A percentile compares a stretch with the other conserved stretches of the same genome.
phyloP scores from a whole-genome alignment of 2,888 invertebrate species.

The Sepioteuthis lessoniana region DNA sequence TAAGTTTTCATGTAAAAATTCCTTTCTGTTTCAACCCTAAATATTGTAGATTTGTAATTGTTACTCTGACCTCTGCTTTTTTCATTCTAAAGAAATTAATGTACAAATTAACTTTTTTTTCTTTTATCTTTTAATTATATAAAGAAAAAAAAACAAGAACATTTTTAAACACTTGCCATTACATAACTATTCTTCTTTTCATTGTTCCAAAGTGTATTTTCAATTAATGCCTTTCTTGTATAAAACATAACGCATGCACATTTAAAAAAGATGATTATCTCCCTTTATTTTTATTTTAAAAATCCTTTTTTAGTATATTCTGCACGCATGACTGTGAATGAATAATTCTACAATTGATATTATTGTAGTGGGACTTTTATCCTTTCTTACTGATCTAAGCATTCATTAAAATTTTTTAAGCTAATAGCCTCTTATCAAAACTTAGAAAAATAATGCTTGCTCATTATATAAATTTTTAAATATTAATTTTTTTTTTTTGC shows the following conservation, averaged over 20 bases:
- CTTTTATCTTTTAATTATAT: no score
- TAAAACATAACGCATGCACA: not conserved
- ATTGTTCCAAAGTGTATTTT: not conserved
- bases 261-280: not conserved
- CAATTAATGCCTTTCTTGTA: not conserved
- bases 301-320: not conserved
- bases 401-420: not conserved
- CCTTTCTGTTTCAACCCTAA: no score
- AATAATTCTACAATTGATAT: constrained; percentile 10
- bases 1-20: no score
- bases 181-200: not conserved
- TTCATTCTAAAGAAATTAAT: no score
- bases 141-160: no score
- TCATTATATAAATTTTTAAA: not conserved
- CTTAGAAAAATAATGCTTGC: not conserved
- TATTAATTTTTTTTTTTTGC: not conserved
- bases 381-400: not conserved
- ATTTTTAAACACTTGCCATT: no score
- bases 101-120: no score
- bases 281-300: not conserved
- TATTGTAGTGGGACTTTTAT: not conserved
- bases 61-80: no score
- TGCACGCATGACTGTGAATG: not conserved
- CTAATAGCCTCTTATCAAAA: not conserved
- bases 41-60: no score